Evolutionary conservation across 92 coral and sea anemone genomes (phyloP), one percentile per base, ranked within the genome.

Genomic region (Pocillopora grandis): DNA sequence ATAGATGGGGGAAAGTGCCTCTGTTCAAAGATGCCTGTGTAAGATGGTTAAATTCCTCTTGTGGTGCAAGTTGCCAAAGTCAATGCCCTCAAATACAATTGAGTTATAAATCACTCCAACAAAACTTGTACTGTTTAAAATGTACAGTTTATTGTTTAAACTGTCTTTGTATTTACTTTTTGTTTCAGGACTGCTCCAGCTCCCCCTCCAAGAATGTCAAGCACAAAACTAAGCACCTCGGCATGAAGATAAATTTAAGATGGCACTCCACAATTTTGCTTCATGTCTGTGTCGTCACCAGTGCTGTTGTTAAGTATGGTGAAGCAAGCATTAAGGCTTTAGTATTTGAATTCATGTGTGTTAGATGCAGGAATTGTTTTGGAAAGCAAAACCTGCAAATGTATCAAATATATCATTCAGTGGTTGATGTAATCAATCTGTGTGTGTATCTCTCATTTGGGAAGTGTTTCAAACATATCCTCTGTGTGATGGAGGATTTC

Each of bases 191-290:
- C 91, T 80, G 7, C 83, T 67, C 35, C 83, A 63, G 74, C 83
- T 21, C 75, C 82, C 48, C 87, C 98, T 42, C 49, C 85, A 62
- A 85, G 92, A 89, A 80, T 90, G 55, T 87, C 95, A 58, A 85
- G 87, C 57, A 76, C 98, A 35, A 94, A 94, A 76, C 89, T 94
- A 75, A 89, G 92, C 49, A 89, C 98, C 66, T 68, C 95, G 61
- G 98, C 95, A 9, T 94, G 52, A 80, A 88, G 42, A 73, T 59
- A 63, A 49, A 72, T 19, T 55, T 18, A 52, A 55, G 42, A 63
- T 59, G 65, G 79, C 56, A 55, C 42, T 55, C 18, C 14, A 52
- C 58, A 48, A 5, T 15, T 42, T 21, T 82, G 52, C 31, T 19
- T 61, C 56, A 21, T 59, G 62, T 20, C 19, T 18, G 12, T 21